Evolutionary conservation across 2,888 invertebrate species (phyloP).

Genomic region (Diploptera punctata): DNA sequence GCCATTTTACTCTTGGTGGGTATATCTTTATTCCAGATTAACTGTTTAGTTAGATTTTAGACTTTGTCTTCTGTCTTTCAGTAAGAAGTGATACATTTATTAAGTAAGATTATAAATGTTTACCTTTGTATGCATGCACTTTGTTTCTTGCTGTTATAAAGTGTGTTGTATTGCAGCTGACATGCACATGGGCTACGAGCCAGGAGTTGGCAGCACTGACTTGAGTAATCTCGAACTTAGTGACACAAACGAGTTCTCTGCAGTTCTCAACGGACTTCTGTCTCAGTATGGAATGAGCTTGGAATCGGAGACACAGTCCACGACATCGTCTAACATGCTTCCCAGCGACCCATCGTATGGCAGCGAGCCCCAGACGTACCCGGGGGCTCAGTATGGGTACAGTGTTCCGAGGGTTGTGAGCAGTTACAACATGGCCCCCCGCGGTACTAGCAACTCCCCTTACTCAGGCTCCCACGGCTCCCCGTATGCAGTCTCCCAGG

Average conservation of each 20-base stretch:
- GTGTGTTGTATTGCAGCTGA: background rate
- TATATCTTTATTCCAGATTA: too few relatives aligned
- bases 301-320: slow-evolving; percentile 5
- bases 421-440: background rate
- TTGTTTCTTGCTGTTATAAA: too few relatives aligned
- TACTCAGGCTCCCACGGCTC: slow-evolving; percentile 18
- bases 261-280: slow-evolving; percentile 48
- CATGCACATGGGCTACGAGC: background rate
- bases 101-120: too few relatives aligned
- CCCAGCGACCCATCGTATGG: background rate
- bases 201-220: slow-evolving; percentile 36
- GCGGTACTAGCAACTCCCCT: slow-evolving; percentile 2
- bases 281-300: slow-evolving; percentile 48
- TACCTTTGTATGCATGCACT: too few relatives aligned
- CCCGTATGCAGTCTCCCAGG: slow-evolving; percentile 18
- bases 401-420: background rate
- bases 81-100: too few relatives aligned
- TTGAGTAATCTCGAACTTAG: slow-evolving; percentile 45
- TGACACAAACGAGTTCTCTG: slow-evolving; percentile 49
- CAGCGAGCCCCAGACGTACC: background rate
- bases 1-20: too few relatives aligned
- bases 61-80: too few relatives aligned
- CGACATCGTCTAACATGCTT: background rate
- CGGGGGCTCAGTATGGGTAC: background rate
- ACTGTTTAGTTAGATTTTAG: too few relatives aligned